phyloP scores from a whole-genome alignment of 2,888 invertebrate species.

The Hermaeophaga mercurialis region DNA sequence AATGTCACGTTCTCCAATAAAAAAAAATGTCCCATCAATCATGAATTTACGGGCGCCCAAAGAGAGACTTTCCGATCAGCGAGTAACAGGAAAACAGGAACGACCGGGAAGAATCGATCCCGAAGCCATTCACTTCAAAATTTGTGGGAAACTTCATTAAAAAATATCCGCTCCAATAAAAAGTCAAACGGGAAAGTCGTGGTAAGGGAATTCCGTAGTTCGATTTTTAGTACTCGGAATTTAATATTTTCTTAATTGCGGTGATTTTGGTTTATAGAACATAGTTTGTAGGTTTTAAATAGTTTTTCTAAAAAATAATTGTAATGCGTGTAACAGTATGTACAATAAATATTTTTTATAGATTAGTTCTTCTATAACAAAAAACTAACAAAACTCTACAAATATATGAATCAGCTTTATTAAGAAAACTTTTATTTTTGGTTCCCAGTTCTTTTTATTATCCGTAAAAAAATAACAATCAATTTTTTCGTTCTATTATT shows the following conservation, averaged over 20 bases:
- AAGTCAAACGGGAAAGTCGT: background rate
- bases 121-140: constrained; percentile 2
- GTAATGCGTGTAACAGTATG: too few relatives aligned
- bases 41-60: constrained; percentile 8
- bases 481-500: too few relatives aligned
- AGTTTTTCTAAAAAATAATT: too few relatives aligned
- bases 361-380: too few relatives aligned
- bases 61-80: constrained; percentile 9
- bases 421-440: too few relatives aligned
- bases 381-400: too few relatives aligned
- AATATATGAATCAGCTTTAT: too few relatives aligned
- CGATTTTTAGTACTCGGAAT: background rate
- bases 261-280: background rate
- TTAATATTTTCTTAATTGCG: background rate
- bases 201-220: background rate
- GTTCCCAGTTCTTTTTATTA: too few relatives aligned
- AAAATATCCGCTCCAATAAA: background rate
- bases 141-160: constrained; percentile 2
- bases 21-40: background rate
- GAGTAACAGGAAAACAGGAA: constrained; percentile 5
- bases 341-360: too few relatives aligned
- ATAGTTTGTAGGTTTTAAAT: too few relatives aligned
- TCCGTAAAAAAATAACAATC: too few relatives aligned
- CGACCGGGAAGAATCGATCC: constrained; percentile 2
- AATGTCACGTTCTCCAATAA: background rate